Percentiles rank a stretch among this genome's conserved stretches.
Conservation (phyloP, 2,888 invertebrate species). For the Pammene aurita region DNA sequence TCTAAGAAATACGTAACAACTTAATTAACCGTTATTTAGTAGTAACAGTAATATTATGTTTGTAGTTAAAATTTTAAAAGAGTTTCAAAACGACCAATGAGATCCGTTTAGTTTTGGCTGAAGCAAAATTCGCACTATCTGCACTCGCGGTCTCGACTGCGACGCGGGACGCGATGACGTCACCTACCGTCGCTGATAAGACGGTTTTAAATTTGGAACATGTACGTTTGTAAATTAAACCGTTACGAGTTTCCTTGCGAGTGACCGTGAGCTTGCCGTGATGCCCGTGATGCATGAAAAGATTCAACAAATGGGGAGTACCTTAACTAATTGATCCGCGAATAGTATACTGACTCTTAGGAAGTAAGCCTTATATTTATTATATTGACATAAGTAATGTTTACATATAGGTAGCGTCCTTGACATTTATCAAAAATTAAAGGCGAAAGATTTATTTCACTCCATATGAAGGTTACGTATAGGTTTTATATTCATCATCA, state of each 20-base stretch:
- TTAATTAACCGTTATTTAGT: too few relatives aligned
- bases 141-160: slow-evolving; percentile 52
- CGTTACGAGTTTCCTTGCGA: slow-evolving; percentile 10
- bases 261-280: neutral
- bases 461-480: too few relatives aligned
- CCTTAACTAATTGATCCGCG: too few relatives aligned
- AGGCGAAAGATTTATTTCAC: neutral
- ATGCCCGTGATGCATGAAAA: neutral
- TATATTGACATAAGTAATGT: neutral
- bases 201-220: slow-evolving; percentile 37
- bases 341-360: too few relatives aligned
- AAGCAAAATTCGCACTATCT: slow-evolving; percentile 49
- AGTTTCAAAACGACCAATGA: neutral
- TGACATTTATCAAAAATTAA: neutral
- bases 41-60: too few relatives aligned
- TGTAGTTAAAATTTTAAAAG: neutral
- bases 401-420: neutral
- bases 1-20: too few relatives aligned
- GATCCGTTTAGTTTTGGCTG: neutral
- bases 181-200: slow-evolving; percentile 42
- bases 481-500: too few relatives aligned
- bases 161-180: slow-evolving; percentile 44
- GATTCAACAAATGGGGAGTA: too few relatives aligned
- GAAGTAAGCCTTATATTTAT: too few relatives aligned
- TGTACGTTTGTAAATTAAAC: slow-evolving; percentile 30